Conservation (phyloP, 2,888 invertebrate genomes). For the Rotaria macrura region DNA sequence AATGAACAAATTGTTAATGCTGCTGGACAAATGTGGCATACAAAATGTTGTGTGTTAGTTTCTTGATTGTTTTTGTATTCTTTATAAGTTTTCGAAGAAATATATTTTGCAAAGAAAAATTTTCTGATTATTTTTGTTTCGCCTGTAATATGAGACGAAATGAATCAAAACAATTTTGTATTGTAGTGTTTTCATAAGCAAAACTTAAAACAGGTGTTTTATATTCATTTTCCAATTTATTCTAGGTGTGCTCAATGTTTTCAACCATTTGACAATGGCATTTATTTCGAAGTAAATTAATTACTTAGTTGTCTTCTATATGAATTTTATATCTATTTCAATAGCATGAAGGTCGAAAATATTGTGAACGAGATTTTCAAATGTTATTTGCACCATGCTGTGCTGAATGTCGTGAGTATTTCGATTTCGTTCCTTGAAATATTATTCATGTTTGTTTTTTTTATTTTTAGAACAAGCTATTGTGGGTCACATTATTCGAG, state of each 20-base stretch:
- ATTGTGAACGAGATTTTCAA: constrained; percentile 97
- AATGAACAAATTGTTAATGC: constrained; percentile 98
- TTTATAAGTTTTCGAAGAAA: no score
- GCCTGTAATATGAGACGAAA: no score
- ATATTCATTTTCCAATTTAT: background rate
- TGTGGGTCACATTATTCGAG: constrained; percentile 95
- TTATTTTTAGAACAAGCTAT: constrained; percentile 70
- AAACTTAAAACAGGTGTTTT: no score
- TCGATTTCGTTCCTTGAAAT: constrained; percentile 33
- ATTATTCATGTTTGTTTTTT: constrained; percentile 30
- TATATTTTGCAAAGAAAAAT: no score
- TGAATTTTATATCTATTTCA: constrained; percentile 36
- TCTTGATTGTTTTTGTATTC: no score
- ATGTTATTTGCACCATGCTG: constrained; percentile 85
- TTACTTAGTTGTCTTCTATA: background rate
- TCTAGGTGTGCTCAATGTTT: constrained; percentile 90
- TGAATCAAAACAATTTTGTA: no score
- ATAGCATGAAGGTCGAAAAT: constrained; percentile 86
- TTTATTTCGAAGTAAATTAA: constrained; percentile 71
- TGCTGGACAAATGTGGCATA: constrained; percentile 94
- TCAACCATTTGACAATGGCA: constrained; percentile 87
- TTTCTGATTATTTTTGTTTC: no score
- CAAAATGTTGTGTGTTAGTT: constrained; percentile 88
- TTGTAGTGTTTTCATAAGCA: no score
- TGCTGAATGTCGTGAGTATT: constrained; percentile 66